These are phyloP conservation scores for Pseudorectes ferrugineus DNA, from an alignment of 2,113 vertebrate species.

Conservation along the genomic window DNA sequence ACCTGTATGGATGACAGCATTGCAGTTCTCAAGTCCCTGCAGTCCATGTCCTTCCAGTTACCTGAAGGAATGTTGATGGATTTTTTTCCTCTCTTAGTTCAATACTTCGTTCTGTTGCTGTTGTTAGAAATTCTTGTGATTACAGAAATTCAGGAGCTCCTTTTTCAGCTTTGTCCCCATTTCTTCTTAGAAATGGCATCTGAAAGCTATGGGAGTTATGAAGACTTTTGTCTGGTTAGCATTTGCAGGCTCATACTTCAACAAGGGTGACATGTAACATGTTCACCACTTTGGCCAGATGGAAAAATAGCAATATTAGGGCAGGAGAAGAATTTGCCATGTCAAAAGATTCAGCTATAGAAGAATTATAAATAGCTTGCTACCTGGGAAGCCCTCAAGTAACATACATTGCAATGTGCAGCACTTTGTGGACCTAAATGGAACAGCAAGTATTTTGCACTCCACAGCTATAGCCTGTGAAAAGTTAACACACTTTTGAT, in stretches of 20 bases:
- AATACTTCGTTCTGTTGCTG: not conserved
- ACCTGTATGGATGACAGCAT: not conserved
- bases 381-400: not conserved
- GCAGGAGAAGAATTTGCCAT: not conserved
- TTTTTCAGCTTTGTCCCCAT: not conserved
- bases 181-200: not conserved
- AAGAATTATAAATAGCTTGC: not conserved
- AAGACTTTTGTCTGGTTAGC: not conserved
- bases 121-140: not conserved
- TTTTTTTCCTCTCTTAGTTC: not conserved
- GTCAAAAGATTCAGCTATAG: not conserved
- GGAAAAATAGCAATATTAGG: not conserved
- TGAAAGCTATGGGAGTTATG: not conserved
- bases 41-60: not conserved
- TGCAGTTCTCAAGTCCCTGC: not conserved
- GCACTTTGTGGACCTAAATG: not conserved
- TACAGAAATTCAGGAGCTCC: not conserved
- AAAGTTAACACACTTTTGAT: not conserved
- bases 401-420: not conserved
- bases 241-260: not conserved
- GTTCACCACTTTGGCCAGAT: not conserved
- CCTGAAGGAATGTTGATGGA: not conserved
- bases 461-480: not conserved
- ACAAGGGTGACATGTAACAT: not conserved
- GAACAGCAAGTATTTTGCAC: not conserved